These are phyloP conservation scores for Limnephilus auricula DNA, from an alignment of 2,888 invertebrate genomes.

Conservation along the genomic window DNA sequence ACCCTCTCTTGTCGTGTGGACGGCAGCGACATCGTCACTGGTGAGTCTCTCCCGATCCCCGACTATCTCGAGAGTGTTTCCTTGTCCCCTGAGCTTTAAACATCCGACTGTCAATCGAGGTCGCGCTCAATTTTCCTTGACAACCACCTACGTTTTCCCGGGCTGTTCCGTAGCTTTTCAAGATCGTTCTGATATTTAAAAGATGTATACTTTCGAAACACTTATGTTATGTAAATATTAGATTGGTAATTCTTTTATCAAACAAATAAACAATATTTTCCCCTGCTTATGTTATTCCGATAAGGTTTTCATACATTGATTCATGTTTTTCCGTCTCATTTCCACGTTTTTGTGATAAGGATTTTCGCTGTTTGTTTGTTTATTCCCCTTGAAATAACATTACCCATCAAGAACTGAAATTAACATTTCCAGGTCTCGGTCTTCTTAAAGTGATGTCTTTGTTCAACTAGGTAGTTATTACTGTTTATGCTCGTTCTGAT, in stretches of 20 bases:
- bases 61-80: not conserved
- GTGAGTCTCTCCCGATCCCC: conserved; percentile 46
- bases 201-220: not conserved
- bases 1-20: conserved; percentile 52
- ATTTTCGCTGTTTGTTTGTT: not conserved
- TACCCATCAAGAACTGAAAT: not conserved
- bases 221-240: not conserved
- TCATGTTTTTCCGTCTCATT: conserved; percentile 14
- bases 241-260: not conserved
- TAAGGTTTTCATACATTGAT: conserved; percentile 32
- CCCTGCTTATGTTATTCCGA: conserved; percentile 3
- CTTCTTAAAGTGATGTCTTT: not conserved
- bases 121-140: not conserved
- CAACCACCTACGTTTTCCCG: not conserved
- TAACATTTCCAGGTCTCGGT: not conserved
- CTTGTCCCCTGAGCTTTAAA: not conserved
- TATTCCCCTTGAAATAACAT: not conserved
- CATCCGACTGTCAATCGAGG: not conserved
- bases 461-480: not conserved
- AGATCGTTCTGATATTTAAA: not conserved
- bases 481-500: not conserved
- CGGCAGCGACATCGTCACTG: conserved; percentile 52
- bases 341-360: conserved; percentile 18
- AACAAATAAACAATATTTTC: conserved; percentile 11
- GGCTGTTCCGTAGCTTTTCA: not conserved